phyloP scores from a whole-genome alignment of 2,888 invertebrate species.

The Nomada ferruginata region DNA sequence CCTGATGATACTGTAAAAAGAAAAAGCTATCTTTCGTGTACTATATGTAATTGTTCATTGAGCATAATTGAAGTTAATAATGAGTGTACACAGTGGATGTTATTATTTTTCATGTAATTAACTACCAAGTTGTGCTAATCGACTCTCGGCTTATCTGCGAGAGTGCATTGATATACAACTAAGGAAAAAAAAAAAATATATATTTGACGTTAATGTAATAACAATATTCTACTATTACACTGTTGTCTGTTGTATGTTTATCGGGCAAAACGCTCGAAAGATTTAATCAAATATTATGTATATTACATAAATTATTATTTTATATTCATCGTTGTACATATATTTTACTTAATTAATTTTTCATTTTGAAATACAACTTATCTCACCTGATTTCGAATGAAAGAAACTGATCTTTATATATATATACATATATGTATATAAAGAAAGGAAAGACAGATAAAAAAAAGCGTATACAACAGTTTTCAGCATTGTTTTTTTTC shows the following conservation, averaged over 20 bases:
- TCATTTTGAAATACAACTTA: slow-evolving; percentile 78
- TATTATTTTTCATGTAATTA: slow-evolving; percentile 81
- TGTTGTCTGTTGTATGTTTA: slow-evolving; percentile 83
- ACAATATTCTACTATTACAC: slow-evolving; percentile 82
- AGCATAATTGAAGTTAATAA: slow-evolving; percentile 77
- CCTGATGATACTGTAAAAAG: slow-evolving; percentile 76
- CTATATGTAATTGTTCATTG: slow-evolving; percentile 76
- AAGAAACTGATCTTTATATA: slow-evolving; percentile 26
- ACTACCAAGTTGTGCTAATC: slow-evolving; percentile 71
- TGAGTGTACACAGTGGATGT: slow-evolving; percentile 80
- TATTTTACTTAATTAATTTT: slow-evolving; percentile 75
- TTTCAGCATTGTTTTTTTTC: background rate
- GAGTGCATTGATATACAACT: slow-evolving; percentile 73
- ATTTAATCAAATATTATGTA: slow-evolving; percentile 82
- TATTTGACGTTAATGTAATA: slow-evolving; percentile 82
- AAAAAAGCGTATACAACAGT: background rate
- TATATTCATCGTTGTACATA: slow-evolving; percentile 81
- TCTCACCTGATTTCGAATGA: slow-evolving; percentile 71
- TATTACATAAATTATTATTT: slow-evolving; percentile 83
- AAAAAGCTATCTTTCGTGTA: slow-evolving; percentile 76
- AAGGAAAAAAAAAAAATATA: slow-evolving; percentile 64
- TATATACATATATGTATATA: background rate
- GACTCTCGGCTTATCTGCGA: slow-evolving; percentile 66
- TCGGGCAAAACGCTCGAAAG: slow-evolving; percentile 74
- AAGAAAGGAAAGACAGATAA: slow-evolving; percentile 11